Conservation (phyloP, 1,140 invertebrate species). For the Drosophila nigromelanica region DNA sequence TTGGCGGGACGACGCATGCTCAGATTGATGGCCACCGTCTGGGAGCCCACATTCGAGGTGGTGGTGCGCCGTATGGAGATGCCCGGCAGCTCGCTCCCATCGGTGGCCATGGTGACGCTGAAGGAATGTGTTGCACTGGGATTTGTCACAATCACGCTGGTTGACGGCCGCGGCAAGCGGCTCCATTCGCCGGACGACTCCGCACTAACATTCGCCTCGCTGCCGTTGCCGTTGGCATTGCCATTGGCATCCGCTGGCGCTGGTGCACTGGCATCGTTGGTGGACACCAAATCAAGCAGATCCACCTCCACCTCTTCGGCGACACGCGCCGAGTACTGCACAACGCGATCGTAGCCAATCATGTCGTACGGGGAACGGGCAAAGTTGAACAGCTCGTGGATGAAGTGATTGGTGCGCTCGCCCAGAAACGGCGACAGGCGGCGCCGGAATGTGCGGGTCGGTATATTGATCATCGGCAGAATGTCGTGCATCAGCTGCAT, state of each 20-base stretch:
- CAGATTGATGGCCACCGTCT: slow-evolving; percentile 71
- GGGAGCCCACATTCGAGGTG: slow-evolving; percentile 67
- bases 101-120: slow-evolving; percentile 67
- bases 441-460: slow-evolving; percentile 89
- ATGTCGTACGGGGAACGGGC: slow-evolving; percentile 93
- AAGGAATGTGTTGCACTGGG: slow-evolving; percentile 72
- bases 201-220: neutral
- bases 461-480: slow-evolving; percentile 89
- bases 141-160: slow-evolving; percentile 75
- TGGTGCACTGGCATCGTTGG: slow-evolving; percentile 37
- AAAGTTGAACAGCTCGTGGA: slow-evolving; percentile 95
- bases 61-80: slow-evolving; percentile 65
- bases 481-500: slow-evolving; percentile 88
- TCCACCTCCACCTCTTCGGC: slow-evolving; percentile 73
- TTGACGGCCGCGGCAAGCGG: slow-evolving; percentile 49
- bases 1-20: slow-evolving; percentile 66
- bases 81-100: slow-evolving; percentile 69
- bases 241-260: slow-evolving; percentile 20
- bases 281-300: slow-evolving; percentile 62
- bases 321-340: slow-evolving; percentile 84
- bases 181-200: slow-evolving; percentile 42
- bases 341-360: slow-evolving; percentile 88
- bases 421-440: slow-evolving; percentile 85
- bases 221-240: slow-evolving; percentile 11
- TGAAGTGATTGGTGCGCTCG: slow-evolving; percentile 90